phyloP scores from a whole-genome alignment of 2,888 invertebrate genomes.

The Falcaria lacertinaria region DNA sequence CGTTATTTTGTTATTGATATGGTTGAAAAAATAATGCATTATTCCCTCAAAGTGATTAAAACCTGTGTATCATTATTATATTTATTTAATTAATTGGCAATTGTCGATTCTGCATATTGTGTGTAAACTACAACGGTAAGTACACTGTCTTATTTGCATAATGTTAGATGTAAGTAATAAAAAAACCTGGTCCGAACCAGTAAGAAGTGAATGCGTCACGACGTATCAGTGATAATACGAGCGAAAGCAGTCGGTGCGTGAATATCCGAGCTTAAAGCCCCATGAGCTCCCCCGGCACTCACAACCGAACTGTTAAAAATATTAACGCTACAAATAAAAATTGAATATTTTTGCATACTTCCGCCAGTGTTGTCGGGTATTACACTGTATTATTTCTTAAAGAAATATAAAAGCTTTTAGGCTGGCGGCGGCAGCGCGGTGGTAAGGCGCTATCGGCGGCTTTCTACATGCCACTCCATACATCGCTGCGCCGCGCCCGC shows the following conservation, averaged over 20 bases:
- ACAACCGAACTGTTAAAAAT: constrained; percentile 51
- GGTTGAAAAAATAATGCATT: no score
- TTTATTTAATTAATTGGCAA: no score
- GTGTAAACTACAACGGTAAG: no score
- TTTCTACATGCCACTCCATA: constrained; percentile 43
- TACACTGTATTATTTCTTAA: constrained; percentile 71
- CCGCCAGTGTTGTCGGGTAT: constrained; percentile 47
- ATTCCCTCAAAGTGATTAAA: no score
- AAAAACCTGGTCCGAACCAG: background rate
- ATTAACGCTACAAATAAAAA: constrained; percentile 66
- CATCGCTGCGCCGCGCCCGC: constrained; percentile 32
- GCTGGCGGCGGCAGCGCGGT: constrained; percentile 53
- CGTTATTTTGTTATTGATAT: no score
- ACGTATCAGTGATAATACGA: constrained; percentile 51
- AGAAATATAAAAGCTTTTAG: constrained; percentile 77
- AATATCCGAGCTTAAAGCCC: constrained; percentile 62
- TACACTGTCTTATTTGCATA: no score
- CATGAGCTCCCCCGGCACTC: constrained; percentile 41
- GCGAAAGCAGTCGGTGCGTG: constrained; percentile 48
- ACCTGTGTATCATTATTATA: no score
- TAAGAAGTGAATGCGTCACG: constrained; percentile 38
- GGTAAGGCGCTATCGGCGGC: constrained; percentile 59
- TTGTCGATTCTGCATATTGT: no score
- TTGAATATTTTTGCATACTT: constrained; percentile 73
- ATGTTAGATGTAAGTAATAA: no score